Base-by-base conservation (phyloP, 2,113 vertebrate species). In the Leucoraja erinaceus region DNA sequence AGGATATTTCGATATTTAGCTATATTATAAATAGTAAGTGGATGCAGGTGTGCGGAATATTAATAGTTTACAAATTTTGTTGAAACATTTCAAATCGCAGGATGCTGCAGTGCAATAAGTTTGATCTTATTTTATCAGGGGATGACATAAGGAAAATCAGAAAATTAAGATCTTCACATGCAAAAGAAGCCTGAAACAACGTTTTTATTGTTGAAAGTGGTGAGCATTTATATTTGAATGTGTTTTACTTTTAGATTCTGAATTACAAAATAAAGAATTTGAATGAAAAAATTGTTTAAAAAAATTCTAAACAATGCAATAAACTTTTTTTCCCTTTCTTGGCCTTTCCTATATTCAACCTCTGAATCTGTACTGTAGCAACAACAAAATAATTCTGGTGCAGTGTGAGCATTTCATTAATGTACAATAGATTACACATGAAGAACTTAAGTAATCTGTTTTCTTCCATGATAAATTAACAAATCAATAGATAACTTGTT, bases 331-430 rank as follows among this genome's bases (percentile, higher is more conserved):
- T 92, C 33, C 93, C 78, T 47, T 70, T 92, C 56, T 14, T 93
- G 92, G 63, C 16, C 83, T 95, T 66, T 78, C 94, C 91, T 94
- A 93, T 75, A 33, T 94, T 18, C 93, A 88, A 59, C 79, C 93
- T 16, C 59, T 47, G 68, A 93, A 93, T 95, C 28, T 74, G 93
- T 92, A 90, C 88, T 90, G 59, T 47, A 56, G 93, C 88, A 70
- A 78, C 90, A 25, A 93, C 92, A 33, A 94, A 93, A 56, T 93
- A 68, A 90, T 94, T 59, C 92, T 95, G n/a, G 78, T 94, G 47
- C 93, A 93, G 33, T 66, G 92, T 74, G 75, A 93, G 20, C 76
- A 92, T 94, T 93, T 47, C 7, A 31, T 14, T 76, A 11, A 81
- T 70, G 47, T 11, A 83, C 8, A 90, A 68, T 28, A 12, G 22